These are phyloP conservation scores for Boloria euphrosyne DNA, from an alignment of 2,888 invertebrate species.

Conservation along the genomic window DNA sequence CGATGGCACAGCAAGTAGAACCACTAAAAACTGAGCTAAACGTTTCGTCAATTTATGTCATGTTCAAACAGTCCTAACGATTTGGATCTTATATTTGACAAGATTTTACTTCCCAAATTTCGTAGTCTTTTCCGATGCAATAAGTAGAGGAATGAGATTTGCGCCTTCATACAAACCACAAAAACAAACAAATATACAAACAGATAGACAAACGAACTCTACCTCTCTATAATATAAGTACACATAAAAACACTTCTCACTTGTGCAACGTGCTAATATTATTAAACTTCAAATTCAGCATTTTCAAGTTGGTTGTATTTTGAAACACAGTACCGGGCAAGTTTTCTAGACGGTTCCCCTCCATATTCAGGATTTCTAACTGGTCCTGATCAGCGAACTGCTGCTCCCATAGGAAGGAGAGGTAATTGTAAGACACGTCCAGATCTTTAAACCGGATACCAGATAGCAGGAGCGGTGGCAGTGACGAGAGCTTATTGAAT, in stretches of 20 bases:
- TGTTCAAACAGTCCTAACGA: no score
- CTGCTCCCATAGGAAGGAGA: slow-evolving; percentile 10
- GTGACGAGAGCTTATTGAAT: slow-evolving; percentile 40
- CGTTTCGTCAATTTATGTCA: no score
- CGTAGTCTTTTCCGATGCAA: no score
- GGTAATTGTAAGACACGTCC: slow-evolving; percentile 35
- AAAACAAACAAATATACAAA: no score
- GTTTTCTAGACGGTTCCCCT: slow-evolving; percentile 11
- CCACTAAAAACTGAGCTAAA: no score
- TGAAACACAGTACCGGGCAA: slow-evolving; percentile 10
- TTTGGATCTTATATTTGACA: no score
- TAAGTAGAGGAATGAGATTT: no score
- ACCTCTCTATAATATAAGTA: no score
- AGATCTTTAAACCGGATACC: slow-evolving; percentile 41
- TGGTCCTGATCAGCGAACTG: slow-evolving; percentile 10
- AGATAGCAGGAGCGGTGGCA: slow-evolving; percentile 41
- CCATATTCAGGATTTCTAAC: slow-evolving; percentile 15
- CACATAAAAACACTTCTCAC: slow-evolving; percentile 27
- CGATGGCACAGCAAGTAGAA: no score
- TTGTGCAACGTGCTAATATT: slow-evolving; percentile 15
- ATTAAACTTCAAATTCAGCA: slow-evolving; percentile 23
- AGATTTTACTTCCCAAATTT: no score
- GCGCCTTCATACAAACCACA: no score
- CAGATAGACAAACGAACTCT: no score
- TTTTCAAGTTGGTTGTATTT: slow-evolving; percentile 1